Evolutionary conservation across 2,113 vertebrate genomes (phyloP).

Genomic region (Corythaeola cristata): DNA sequence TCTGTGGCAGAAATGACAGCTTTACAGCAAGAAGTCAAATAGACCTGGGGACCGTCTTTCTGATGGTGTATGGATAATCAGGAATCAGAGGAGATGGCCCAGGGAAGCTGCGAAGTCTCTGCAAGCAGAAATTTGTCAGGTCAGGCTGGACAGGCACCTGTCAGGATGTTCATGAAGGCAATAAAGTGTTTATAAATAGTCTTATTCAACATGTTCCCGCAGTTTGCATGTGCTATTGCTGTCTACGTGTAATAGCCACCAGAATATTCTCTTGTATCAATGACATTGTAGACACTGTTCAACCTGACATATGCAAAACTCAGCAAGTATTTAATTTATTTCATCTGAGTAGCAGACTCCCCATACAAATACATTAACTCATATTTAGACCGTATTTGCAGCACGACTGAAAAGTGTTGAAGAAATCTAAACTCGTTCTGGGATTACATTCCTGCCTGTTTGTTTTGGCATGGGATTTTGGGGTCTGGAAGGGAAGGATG

Average conservation of each 20-base stretch:
- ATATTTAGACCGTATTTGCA: slow-evolving; percentile 8
- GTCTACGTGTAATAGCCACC: neutral
- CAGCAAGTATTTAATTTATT: slow-evolving; percentile 39
- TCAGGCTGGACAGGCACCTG: neutral
- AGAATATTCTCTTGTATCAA: neutral
- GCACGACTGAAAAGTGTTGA: neutral
- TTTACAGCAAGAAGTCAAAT: neutral
- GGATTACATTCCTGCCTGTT: slow-evolving; percentile 34
- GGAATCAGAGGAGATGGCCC: neutral
- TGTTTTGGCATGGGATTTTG: slow-evolving; percentile 46
- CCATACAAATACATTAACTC: neutral
- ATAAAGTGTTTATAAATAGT: neutral
- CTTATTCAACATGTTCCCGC: neutral
- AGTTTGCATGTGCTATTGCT: neutral
- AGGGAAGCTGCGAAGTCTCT: neutral
- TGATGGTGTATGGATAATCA: neutral
- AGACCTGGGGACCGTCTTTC: neutral
- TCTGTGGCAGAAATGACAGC: neutral
- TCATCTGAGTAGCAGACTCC: neutral
- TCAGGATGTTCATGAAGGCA: neutral
- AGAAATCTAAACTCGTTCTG: neutral
- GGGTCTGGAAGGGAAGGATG: slow-evolving; percentile 31
- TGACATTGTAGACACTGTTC: neutral
- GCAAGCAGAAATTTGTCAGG: neutral
- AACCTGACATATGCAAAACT: neutral